Base-by-base conservation (phyloP, 2,113 vertebrate genomes). In the Etheostoma spectabile region DNA sequence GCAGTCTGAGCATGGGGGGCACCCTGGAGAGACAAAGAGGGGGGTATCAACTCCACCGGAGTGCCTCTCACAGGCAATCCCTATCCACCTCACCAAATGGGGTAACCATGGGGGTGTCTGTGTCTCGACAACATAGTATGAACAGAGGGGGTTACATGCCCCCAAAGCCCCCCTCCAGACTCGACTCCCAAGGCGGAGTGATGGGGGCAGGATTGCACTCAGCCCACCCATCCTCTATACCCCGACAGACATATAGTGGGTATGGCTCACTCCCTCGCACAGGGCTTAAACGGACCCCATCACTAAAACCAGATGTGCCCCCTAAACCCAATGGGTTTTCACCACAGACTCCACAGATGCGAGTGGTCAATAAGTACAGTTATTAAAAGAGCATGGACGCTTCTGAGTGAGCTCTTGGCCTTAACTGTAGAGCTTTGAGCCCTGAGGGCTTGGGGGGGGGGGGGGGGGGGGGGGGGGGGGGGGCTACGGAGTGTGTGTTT, bases 291-390 rank as follows among this genome's bases (percentile, higher is more conserved):
- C 95, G 98, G 95, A 98, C 97, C 90, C 95, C 97, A 68, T 99
- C 98, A 74, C 91, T 99, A 96, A 99, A 98, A 94, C 98, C 98
- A 0, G 98, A 99, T 0, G 96, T 99, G 93, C 98, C 98, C 87
- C 98, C 98, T 88, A 99, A 99, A 95, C 98, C 98, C 82, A 98
- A 94, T 77, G 93, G 97, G 5, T 98, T 99, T 57, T 94, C 95
- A 82, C 98, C 97, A 90, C 98, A 98, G 83, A 97, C 97, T 61
- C 93, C 97, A 8, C 96, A 98, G 74, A 97, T 98, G 94, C 96
- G 97, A 94, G 96, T 96, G 81, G 96, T 97, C 88, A 99, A 98
- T 92, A 99, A 99, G 93, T 99, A 97, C 93, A 99, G 97, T 86
- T 99, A 99, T 94, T 99, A 95, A 91, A 80, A 74, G 61, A 85